phyloP scores from a whole-genome alignment of 2,113 vertebrate species.

The Sminthopsis crassicaudata region DNA sequence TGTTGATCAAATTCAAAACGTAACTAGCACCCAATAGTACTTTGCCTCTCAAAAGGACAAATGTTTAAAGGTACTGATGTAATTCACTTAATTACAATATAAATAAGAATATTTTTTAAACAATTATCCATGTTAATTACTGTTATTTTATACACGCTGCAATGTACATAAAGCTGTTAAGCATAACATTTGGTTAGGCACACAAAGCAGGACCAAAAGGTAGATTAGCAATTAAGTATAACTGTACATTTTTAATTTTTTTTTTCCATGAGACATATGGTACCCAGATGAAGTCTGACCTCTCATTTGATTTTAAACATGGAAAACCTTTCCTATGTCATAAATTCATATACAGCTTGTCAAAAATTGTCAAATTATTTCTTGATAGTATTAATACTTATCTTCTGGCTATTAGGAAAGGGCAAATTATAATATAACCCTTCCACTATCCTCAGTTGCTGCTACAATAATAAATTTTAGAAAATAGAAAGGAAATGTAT shows the following conservation, averaged over 20 bases:
- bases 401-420: background rate
- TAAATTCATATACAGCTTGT: conserved; percentile 20
- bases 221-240: background rate
- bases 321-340: conserved; percentile 23
- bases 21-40: background rate
- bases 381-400: background rate
- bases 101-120: background rate
- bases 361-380: background rate
- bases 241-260: conserved; percentile 13
- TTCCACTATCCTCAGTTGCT: background rate
- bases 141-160: background rate
- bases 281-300: background rate
- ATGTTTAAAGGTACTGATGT: conserved; percentile 10
- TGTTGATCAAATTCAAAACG: conserved; percentile 43
- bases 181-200: background rate
- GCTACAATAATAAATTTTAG: background rate
- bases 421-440: background rate
- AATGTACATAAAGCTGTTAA: background rate
- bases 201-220: conserved; percentile 23
- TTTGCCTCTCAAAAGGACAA: background rate
- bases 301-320: conserved; percentile 22
- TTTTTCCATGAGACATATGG: background rate
- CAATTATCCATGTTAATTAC: background rate
- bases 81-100: background rate
- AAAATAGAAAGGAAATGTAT: background rate